Evolutionary conservation across 2,113 vertebrate species (phyloP).

Genomic region (Cryptotis parvus): DNA sequence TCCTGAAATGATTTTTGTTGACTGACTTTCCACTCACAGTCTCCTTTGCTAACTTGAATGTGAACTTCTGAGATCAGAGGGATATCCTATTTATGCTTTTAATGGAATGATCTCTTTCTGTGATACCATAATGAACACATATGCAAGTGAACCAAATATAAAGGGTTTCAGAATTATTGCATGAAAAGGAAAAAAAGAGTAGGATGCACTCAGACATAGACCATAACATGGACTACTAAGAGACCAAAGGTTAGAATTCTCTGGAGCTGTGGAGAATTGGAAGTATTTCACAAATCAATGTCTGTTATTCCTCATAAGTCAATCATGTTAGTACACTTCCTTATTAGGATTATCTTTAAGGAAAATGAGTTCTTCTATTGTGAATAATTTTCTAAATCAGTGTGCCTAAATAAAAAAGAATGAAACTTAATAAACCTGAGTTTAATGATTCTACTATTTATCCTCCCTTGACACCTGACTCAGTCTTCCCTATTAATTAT

Average conservation of each 20-base stretch:
- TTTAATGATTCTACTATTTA: background rate
- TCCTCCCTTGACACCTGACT: slow-evolving; percentile 4
- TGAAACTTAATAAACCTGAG: no score
- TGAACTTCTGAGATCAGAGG: no score
- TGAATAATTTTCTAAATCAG: no score
- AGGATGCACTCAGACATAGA: background rate
- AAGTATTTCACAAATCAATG: background rate
- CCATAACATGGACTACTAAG: background rate
- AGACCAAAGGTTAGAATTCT: background rate
- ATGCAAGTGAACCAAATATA: background rate
- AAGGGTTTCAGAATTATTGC: slow-evolving; percentile 20
- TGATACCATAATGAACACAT: background rate
- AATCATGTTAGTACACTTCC: background rate
- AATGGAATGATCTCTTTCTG: no score
- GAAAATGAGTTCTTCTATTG: background rate
- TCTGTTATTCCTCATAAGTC: background rate
- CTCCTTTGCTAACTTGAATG: no score
- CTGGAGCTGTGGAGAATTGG: background rate
- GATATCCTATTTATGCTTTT: no score
- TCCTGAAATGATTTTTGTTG: no score
- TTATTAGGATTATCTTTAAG: slow-evolving; percentile 44
- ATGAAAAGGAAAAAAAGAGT: background rate
- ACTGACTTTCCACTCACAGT: no score
- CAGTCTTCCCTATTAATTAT: background rate
- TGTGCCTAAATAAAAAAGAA: no score